phyloP scores from a whole-genome alignment of 35 echinoderm and acorn worm genomes.

The Strongylocentrotus purpuratus region DNA sequence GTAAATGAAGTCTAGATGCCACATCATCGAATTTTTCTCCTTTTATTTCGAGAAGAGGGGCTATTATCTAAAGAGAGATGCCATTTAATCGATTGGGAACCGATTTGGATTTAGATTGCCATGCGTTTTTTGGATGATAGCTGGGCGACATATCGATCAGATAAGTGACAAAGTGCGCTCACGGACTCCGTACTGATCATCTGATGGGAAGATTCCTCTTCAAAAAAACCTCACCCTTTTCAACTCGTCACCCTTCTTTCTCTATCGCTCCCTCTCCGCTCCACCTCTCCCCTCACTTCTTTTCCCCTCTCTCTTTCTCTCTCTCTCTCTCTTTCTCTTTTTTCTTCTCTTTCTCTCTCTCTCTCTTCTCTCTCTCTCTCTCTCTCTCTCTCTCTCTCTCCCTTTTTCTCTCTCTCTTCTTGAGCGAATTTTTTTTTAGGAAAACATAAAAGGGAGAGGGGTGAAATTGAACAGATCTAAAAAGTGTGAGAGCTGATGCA shows the following conservation, averaged over 20 bases:
- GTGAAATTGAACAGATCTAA: background rate
- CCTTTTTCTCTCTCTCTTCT: background rate
- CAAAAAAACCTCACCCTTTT: background rate
- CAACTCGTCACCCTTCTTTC: conserved; percentile 10
- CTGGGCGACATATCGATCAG: conserved; percentile 43
- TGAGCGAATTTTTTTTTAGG: background rate
- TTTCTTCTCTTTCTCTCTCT: no score
- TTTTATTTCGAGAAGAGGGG: background rate
- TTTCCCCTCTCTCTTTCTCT: background rate
- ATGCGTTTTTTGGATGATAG: conserved; percentile 15
- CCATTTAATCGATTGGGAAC: conserved; percentile 47
- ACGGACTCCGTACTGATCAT: background rate
- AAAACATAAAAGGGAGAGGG: background rate
- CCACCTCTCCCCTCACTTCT: background rate
- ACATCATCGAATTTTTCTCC: conserved; percentile 20
- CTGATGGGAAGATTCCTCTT: background rate
- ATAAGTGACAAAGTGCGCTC: conserved; percentile 53
- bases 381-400: background rate
- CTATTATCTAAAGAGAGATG: conserved; percentile 46
- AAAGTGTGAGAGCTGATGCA: background rate
- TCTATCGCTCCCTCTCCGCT: background rate
- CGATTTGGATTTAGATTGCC: conserved; percentile 40
- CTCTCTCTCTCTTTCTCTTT: no score
- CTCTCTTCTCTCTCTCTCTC: no score
- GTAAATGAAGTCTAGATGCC: background rate